Conservation (phyloP, 1,140 invertebrate species). For the Polypedilum vanderplanki region DNA sequence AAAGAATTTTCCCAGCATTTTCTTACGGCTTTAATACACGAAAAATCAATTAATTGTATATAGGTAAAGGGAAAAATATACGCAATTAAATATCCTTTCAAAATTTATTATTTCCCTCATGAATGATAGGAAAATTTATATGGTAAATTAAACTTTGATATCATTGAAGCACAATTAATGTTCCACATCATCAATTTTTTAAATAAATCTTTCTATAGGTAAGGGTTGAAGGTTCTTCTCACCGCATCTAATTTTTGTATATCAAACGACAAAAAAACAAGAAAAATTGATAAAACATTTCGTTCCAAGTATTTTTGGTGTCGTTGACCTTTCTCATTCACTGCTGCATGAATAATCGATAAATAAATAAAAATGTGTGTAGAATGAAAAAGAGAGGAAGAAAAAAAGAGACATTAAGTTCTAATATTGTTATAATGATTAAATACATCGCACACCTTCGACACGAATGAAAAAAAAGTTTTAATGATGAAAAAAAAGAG, state of each 20-base stretch:
- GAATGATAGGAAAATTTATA: background rate
- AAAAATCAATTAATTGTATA: background rate
- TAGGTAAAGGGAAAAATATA: background rate
- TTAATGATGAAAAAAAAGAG: too few relatives aligned
- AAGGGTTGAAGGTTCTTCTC: background rate
- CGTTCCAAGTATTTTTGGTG: too few relatives aligned
- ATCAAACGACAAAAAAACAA: too few relatives aligned
- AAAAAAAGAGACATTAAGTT: too few relatives aligned
- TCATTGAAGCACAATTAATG: background rate
- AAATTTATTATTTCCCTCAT: background rate
- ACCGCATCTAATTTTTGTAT: background rate
- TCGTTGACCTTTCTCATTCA: background rate
- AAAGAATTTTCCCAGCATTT: too few relatives aligned
- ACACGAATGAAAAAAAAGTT: too few relatives aligned
- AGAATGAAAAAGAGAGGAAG: too few relatives aligned
- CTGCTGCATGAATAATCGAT: background rate
- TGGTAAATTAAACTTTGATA: background rate
- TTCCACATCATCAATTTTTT: slow-evolving; percentile 13
- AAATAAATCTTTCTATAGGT: background rate
- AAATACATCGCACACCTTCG: too few relatives aligned
- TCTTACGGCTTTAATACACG: background rate
- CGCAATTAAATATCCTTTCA: background rate
- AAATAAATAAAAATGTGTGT: too few relatives aligned
- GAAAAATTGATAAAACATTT: too few relatives aligned
- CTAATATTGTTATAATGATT: too few relatives aligned